phyloP scores from a whole-genome alignment of 2,888 invertebrate species.

The Abscondita cerata region DNA sequence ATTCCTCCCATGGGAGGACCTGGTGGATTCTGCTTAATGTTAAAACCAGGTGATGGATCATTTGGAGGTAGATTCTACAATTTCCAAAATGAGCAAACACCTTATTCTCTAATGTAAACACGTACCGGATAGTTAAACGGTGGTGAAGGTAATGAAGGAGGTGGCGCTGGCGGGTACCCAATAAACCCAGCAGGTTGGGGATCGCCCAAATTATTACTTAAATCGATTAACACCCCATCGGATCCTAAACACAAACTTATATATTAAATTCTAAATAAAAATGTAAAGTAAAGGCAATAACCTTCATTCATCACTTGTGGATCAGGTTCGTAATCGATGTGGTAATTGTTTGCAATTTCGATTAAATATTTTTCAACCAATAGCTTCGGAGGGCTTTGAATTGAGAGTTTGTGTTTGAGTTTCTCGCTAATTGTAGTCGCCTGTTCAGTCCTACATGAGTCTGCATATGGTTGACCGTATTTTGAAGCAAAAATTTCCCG shows the following conservation, averaged over 20 bases:
- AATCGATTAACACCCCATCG: constrained; percentile 74
- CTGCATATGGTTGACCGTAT: constrained; percentile 93
- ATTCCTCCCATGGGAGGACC: constrained; percentile 47
- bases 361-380: constrained; percentile 94
- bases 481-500: constrained; percentile 88
- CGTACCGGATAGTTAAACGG: constrained; percentile 72
- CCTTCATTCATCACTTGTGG: constrained; percentile 82
- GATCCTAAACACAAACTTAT: constrained; percentile 48
- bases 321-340: constrained; percentile 95
- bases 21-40: constrained; percentile 34
- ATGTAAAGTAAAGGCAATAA: constrained; percentile 2
- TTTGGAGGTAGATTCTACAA: constrained; percentile 23
- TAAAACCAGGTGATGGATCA: constrained; percentile 28
- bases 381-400: constrained; percentile 94
- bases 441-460: constrained; percentile 84
- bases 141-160: constrained; percentile 69
- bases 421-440: constrained; percentile 87
- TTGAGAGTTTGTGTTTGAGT: constrained; percentile 89
- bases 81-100: no score
- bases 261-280: not conserved
- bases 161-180: constrained; percentile 81
- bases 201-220: constrained; percentile 67
- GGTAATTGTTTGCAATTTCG: constrained; percentile 96
- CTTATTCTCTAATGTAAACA: no score
- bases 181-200: constrained; percentile 83